Evolutionary conservation across 2,797 vertebrate genomes (phyloP), one percentile per base, ranked within the genome.

Genomic region (Molossus molossus): DNA sequence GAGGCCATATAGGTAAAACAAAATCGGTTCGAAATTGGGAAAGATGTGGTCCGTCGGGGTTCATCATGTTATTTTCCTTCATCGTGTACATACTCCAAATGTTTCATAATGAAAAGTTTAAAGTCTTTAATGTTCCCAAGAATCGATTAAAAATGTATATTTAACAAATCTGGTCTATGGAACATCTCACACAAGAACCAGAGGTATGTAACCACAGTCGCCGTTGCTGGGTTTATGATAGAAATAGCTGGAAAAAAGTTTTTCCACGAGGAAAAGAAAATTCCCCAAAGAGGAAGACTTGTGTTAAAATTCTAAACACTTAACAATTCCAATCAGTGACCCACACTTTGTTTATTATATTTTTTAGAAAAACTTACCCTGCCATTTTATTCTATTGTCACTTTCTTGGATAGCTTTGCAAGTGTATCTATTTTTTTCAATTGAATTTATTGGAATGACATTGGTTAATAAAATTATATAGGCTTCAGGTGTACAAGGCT

Each of bases 221-320:
- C 37, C 53, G 29, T 90, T 79, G 23, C 37, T 82, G 23, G 82
- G 3, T 92, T 86, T 90, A 69, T 73, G 79, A 70, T 37, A 90
- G 64, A 92, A 95, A 70, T 83, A 75, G 23, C 48, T 75, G 27
- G 3, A 72, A 90, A 53, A 3, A 60, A 64, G 25, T 81, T 87
- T 92, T n/a, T 40, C 17, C 69, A 18, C 27, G n/a, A 94, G 40
- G 48, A 87, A 90, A 91, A 85, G 17, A 92, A 94, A 60, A 76
- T 50, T 90, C 50, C 37, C 79, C 85, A 27, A 87, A 58, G 55
- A 90, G 21, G 4, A 85, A 84, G 58, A 8, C 1, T 37, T 48
- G 1, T 92, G 12, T 85, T 81, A 65, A 90, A 79, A 76, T 69
- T 87, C 15, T 9, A 84, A 87, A 67, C 18, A 37, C 80, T 87